Base-by-base conservation (phyloP, 2,888 invertebrate genomes). In the Flabesymbios commensalis region DNA sequence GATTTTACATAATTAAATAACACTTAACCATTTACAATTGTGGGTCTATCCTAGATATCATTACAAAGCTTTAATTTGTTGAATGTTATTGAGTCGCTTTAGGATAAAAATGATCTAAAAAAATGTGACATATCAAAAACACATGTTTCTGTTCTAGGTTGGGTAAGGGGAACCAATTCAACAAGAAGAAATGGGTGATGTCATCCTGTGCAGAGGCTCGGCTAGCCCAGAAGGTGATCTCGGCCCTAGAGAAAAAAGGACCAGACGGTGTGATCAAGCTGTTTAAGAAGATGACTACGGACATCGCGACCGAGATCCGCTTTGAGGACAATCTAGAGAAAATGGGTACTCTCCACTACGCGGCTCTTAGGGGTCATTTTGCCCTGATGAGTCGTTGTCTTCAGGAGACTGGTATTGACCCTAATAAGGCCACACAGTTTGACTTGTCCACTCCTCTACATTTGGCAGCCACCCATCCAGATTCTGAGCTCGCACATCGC, bases 271-370 rank as follows among this genome's bases (percentile, higher is more conserved):
- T 49, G 29, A 7, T 14, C 7, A 49, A 49, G 31, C 26, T 49
- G 7, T 7, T 49, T 7, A 49, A 49, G 49, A 49, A 31, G 31
- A 22, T 14, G 14, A 22, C 31, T 22, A 22, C 26, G 10, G 49
- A 29, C 7, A 49, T 29, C 49, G 14, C 14, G 29, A n/a, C n/a
- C n/a, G 28, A 49, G 5, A 7, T 49, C 7, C 28, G 49, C 29
- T 49, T 49, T 31, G 49, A 49, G 29, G 22, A 14, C 14, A 32
- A 22, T 17, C 7, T 49, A 10, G 49, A 49, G 31, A 49, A 49
- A 22, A 49, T 49, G 49, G 31, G 29, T 14, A 32, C 49, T 14
- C 31, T 49, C 14, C 49, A 49, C 49, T 49, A 29, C 31, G 28
- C 49, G 7, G 31, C 49, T 14, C 5, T 7, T 5, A 26, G 31